Conservation (phyloP, 2,113 vertebrate species). For the Serinus canaria region DNA sequence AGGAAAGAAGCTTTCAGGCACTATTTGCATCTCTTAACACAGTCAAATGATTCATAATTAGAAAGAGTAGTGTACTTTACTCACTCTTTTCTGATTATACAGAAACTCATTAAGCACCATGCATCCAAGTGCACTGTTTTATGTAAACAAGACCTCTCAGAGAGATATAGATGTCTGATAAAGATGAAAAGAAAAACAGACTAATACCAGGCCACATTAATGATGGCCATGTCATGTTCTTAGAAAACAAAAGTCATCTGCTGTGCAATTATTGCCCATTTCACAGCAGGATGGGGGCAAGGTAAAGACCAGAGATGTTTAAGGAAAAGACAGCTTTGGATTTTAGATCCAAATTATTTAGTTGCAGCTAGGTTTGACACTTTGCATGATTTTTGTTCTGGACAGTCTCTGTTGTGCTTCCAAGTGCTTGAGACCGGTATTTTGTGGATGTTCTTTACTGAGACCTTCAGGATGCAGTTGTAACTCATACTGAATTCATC, state of each 20-base stretch:
- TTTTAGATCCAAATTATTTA: not conserved
- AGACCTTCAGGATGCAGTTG: not conserved
- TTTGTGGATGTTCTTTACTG: not conserved
- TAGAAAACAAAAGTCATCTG: constrained; percentile 56
- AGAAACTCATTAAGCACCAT: constrained; percentile 70
- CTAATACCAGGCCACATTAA: constrained; percentile 69
- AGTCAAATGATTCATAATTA: constrained; percentile 68
- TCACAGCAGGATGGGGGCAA: constrained; percentile 13
- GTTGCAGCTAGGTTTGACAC: not conserved
- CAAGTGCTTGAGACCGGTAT: not conserved
- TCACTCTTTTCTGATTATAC: constrained; percentile 60
- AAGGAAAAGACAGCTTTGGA: not conserved
- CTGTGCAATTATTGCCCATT: constrained; percentile 56
- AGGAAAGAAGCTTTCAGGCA: constrained; percentile 55
- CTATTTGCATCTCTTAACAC: constrained; percentile 52
- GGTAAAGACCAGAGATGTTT: not conserved
- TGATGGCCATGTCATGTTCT: constrained; percentile 68
- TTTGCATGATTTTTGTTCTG: not conserved
- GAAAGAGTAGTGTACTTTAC: constrained; percentile 28
- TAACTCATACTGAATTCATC: not conserved
- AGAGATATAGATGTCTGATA: constrained; percentile 74
- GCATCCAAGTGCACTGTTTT: constrained; percentile 70
- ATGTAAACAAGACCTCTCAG: constrained; percentile 78
- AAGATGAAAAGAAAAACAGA: constrained; percentile 76
- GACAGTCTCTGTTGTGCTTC: not conserved